phyloP scores from a whole-genome alignment of 2,113 vertebrate genomes.

The Ochotona princeps region DNA sequence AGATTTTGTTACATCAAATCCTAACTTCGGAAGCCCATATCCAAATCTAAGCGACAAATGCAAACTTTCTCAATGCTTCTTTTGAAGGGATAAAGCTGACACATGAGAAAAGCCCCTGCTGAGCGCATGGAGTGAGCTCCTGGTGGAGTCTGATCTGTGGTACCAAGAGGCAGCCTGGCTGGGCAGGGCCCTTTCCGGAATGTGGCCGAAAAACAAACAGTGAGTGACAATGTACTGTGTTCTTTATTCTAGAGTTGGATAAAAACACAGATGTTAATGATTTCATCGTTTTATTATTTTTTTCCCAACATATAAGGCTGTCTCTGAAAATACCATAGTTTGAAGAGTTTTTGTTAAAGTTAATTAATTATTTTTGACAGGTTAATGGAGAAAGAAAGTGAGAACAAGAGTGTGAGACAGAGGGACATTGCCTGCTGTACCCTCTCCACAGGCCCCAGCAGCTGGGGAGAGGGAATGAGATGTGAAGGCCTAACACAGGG shows the following conservation, averaged over 20 bases:
- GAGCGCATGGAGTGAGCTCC: not conserved
- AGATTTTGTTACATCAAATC: not conserved
- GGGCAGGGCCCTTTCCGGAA: not conserved
- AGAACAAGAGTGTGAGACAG: not conserved
- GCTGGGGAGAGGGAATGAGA: not conserved
- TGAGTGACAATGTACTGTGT: not conserved
- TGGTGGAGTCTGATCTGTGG: not conserved
- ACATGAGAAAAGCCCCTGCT: not conserved
- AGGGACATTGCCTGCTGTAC: too few relatives aligned
- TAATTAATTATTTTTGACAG: too few relatives aligned
- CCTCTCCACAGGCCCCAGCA: too few relatives aligned
- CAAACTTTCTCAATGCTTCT: not conserved
- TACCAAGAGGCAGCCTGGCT: not conserved
- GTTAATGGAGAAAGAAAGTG: not conserved
- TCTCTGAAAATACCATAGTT: not conserved
- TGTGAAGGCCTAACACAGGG: not conserved
- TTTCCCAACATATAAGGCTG: not conserved
- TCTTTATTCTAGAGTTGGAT: not conserved
- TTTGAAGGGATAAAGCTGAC: not conserved
- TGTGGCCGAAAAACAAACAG: not conserved
- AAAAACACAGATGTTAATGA: slow-evolving; percentile 5
- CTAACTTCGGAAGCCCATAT: slow-evolving; percentile 27
- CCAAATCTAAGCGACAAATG: slow-evolving; percentile 34
- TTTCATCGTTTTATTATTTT: not conserved
- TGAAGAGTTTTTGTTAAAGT: not conserved